Evolutionary conservation across 2,888 invertebrate species (phyloP).

Genomic region (Tetheella fluctuosa): DNA sequence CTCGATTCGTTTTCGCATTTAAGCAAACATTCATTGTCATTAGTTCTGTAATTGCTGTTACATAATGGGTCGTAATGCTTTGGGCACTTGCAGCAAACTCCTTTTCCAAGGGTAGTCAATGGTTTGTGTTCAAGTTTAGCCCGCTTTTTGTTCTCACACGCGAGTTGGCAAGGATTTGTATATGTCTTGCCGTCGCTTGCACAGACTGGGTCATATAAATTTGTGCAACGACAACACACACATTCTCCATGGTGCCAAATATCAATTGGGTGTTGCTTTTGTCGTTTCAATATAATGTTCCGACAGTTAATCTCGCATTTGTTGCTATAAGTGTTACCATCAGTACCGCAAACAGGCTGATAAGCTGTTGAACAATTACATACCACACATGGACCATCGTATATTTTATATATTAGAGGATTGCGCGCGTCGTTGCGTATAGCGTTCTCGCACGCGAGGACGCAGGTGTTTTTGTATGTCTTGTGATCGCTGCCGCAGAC

Average conservation of each 20-base stretch:
- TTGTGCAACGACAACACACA: slow-evolving; percentile 32
- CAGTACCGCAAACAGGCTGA: background rate
- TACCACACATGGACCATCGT: background rate
- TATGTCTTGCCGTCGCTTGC: slow-evolving; percentile 31
- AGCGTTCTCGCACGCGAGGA: slow-evolving; percentile 31
- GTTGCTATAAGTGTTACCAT: background rate
- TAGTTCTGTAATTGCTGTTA: slow-evolving; percentile 15
- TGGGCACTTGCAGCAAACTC: slow-evolving; percentile 19
- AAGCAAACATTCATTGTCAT: slow-evolving; percentile 17
- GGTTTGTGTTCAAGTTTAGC: slow-evolving; percentile 12
- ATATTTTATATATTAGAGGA: background rate
- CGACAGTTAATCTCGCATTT: background rate
- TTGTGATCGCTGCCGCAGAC: slow-evolving; percentile 44
- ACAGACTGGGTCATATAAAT: slow-evolving; percentile 33
- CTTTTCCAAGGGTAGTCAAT: slow-evolving; percentile 12
- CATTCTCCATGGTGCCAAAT: background rate
- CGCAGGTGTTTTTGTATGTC: slow-evolving; percentile 44
- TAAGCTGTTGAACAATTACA: background rate
- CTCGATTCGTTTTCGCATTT: slow-evolving; percentile 14
- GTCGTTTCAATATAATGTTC: background rate
- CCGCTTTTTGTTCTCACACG: slow-evolving; percentile 35
- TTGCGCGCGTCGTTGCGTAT: background rate
- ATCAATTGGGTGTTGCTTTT: background rate
- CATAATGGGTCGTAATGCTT: slow-evolving; percentile 16
- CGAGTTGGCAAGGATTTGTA: slow-evolving; percentile 23